Conservation (phyloP, 1,140 invertebrate genomes). For the Trichonephila clavata region DNA sequence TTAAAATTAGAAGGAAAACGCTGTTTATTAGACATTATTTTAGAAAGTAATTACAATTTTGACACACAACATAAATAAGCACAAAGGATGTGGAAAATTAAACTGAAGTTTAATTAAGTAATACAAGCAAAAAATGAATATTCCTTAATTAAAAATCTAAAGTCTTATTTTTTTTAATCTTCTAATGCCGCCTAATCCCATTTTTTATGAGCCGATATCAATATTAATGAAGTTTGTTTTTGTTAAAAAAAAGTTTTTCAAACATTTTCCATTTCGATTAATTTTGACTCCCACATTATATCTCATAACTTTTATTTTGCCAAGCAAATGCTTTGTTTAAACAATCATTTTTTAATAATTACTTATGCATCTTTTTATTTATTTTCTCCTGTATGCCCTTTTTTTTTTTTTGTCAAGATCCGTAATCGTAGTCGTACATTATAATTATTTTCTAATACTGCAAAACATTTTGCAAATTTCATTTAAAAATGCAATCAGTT, state of each 20-base stretch:
- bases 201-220: not conserved
- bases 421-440: too few species aligned
- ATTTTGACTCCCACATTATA: not conserved
- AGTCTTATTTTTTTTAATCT: not conserved
- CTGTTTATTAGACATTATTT: not conserved
- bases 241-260: not conserved
- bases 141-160: slow-evolving; percentile 24
- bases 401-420: too few species aligned
- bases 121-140: not conserved
- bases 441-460: too few species aligned
- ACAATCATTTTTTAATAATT: too few species aligned
- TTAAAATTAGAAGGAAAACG: not conserved
- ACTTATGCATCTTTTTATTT: too few species aligned
- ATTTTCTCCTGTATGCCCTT: too few species aligned
- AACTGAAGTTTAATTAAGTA: slow-evolving; percentile 8
- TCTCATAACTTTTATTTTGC: not conserved
- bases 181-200: not conserved
- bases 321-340: not conserved
- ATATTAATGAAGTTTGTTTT: not conserved
- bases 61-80: not conserved
- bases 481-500: too few species aligned
- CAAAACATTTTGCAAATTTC: too few species aligned
- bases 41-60: slow-evolving; percentile 1
- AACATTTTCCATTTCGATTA: slow-evolving; percentile 23
- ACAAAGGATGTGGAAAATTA: not conserved